These are phyloP conservation scores for Tetrao urogallus DNA, from an alignment of 2,113 vertebrate genomes.

Conservation along the genomic window DNA sequence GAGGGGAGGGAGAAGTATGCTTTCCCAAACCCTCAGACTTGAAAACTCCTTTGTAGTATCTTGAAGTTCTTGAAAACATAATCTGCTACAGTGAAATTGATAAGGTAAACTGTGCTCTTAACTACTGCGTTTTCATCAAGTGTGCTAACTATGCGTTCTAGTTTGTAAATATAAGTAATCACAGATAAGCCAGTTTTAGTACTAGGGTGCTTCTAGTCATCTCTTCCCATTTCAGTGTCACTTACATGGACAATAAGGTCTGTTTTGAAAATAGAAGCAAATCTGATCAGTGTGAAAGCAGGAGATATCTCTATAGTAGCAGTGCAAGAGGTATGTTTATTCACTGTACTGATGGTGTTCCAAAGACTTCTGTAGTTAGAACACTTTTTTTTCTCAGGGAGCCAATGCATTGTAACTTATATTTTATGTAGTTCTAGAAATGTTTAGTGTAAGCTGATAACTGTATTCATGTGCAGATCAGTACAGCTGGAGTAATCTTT, in stretches of 20 bases:
- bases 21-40: constrained; percentile 18
- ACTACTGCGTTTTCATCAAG: neutral
- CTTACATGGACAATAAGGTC: neutral
- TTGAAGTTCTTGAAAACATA: neutral
- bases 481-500: constrained; percentile 7
- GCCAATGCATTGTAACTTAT: neutral
- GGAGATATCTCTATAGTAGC: neutral
- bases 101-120: neutral
- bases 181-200: neutral
- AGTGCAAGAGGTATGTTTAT: neutral
- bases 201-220: neutral
- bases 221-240: neutral
- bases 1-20: neutral
- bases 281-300: neutral
- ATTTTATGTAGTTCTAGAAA: constrained; percentile 22
- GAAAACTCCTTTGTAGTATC: neutral
- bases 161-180: neutral
- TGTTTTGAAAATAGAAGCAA: neutral
- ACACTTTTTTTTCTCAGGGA: constrained; percentile 69
- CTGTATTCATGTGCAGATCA: neutral
- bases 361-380: constrained; percentile 47
- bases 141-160: neutral
- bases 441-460: neutral
- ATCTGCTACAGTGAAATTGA: neutral
- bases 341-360: constrained; percentile 26